A percentile compares a stretch with the other conserved stretches of the same genome.
These are phyloP conservation scores for Drosophila antonietae DNA, from an alignment of 2,888 invertebrate genomes.

Conservation along the genomic window DNA sequence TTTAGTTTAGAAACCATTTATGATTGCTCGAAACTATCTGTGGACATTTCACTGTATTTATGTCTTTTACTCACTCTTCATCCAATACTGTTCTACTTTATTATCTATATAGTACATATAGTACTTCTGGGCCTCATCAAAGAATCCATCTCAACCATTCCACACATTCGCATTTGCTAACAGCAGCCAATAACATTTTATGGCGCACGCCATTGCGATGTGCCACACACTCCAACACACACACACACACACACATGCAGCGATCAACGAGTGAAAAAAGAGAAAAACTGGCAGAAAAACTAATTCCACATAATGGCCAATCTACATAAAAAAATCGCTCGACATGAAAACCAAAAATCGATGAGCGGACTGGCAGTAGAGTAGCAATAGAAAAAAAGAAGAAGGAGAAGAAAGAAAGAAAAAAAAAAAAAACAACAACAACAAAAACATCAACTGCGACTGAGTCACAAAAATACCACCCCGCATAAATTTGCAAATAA, in stretches of 20 bases:
- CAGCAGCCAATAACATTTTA: constrained; percentile 71
- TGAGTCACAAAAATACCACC: constrained; percentile 72
- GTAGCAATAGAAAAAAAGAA: constrained; percentile 17
- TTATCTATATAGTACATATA: constrained; percentile 10
- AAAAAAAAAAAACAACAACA: background rate
- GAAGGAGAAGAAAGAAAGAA: background rate
- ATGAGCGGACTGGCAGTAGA: constrained; percentile 56
- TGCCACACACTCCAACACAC: constrained; percentile 18
- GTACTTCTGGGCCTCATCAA: constrained; percentile 32
- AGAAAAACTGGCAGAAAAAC: constrained; percentile 62
- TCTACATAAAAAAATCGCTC: constrained; percentile 77
- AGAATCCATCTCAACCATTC: constrained; percentile 46
- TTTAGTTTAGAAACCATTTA: background rate
- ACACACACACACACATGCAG: constrained; percentile 6
- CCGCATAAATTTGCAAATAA: constrained; percentile 81
- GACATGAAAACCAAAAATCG: constrained; percentile 71
- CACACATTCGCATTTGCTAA: constrained; percentile 47
- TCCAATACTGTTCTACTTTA: background rate
- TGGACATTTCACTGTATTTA: background rate
- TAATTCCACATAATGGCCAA: constrained; percentile 80
- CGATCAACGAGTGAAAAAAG: constrained; percentile 60
- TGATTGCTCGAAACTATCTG: background rate
- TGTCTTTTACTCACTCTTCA: no score
- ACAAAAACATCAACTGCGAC: constrained; percentile 26
- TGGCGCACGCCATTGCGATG: constrained; percentile 72